phyloP scores from a whole-genome alignment of 2,797 vertebrate species.

The Dicrostonyx torquatus region DNA sequence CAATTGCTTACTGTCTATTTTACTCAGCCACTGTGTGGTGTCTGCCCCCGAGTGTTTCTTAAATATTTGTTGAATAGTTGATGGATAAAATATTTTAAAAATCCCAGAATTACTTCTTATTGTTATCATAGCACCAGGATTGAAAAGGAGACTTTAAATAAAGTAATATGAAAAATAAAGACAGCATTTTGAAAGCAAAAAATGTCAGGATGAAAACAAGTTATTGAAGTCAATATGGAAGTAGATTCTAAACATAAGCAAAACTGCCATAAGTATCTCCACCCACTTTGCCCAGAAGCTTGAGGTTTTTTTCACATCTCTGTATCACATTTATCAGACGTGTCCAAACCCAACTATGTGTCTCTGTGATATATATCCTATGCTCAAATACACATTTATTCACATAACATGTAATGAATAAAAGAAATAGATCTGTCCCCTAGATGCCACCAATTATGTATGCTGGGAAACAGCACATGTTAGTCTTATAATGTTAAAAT shows the following conservation, averaged over 20 bases:
- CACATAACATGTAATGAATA: not conserved
- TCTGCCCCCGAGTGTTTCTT: not conserved
- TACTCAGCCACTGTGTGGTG: not conserved
- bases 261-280: not conserved
- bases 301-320: not conserved
- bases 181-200: not conserved
- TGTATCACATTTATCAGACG: not conserved
- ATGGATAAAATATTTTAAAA: not conserved
- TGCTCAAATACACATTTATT: not conserved
- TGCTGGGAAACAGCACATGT: not conserved
- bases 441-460: not conserved
- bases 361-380: not conserved
- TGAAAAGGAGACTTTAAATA: not conserved
- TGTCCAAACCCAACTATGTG: not conserved
- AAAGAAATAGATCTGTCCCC: not conserved
- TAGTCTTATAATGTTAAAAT: not conserved
- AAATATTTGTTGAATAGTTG: not conserved
- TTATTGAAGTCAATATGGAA: not conserved
- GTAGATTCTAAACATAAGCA: not conserved
- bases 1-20: not conserved
- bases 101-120: not conserved
- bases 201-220: not conserved
- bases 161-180: not conserved
- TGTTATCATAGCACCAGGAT: not conserved
- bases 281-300: not conserved